A percentile compares a stretch with the other conserved stretches of the same genome.
Evolutionary conservation across 1,140 invertebrate genomes (phyloP).

Genomic region (Ceratina calcarata): DNA sequence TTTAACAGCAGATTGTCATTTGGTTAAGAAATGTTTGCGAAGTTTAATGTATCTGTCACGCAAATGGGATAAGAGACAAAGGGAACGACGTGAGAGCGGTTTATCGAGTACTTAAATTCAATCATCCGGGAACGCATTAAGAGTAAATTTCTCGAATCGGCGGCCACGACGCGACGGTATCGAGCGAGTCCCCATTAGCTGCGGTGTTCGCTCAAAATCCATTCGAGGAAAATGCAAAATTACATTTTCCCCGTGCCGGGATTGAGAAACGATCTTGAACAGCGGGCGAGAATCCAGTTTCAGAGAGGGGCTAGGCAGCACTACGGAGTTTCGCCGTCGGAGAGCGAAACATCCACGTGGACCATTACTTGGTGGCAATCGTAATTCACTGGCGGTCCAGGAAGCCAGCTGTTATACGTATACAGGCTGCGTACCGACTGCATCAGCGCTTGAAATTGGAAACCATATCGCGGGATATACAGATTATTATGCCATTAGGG

Average conservation of each 20-base stretch:
- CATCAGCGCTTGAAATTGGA: constrained; percentile 71
- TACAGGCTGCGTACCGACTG: constrained; percentile 52
- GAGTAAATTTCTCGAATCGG: constrained; percentile 11
- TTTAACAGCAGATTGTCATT: too few species aligned
- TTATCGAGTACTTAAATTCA: constrained; percentile 19
- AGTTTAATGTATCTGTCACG: not conserved
- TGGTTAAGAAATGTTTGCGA: too few species aligned
- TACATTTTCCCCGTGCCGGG: constrained; percentile 6
- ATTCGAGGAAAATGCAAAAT: constrained; percentile 31
- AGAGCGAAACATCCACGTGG: constrained; percentile 54
- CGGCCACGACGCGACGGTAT: not conserved
- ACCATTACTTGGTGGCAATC: constrained; percentile 58
- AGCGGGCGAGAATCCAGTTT: constrained; percentile 40
- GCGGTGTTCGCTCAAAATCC: constrained; percentile 13
- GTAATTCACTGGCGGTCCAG: constrained; percentile 54
- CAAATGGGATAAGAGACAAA: not conserved
- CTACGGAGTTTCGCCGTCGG: constrained; percentile 8
- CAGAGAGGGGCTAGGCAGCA: not conserved
- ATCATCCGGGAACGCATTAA: not conserved
- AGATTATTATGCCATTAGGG: constrained; percentile 73
- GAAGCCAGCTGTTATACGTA: constrained; percentile 59
- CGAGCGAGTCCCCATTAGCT: constrained; percentile 7
- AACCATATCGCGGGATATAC: constrained; percentile 71
- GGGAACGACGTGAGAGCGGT: not conserved
- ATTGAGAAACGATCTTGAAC: constrained; percentile 50